Base-by-base conservation (phyloP, 2,888 invertebrate genomes). In the Chydorus sphaericus region DNA sequence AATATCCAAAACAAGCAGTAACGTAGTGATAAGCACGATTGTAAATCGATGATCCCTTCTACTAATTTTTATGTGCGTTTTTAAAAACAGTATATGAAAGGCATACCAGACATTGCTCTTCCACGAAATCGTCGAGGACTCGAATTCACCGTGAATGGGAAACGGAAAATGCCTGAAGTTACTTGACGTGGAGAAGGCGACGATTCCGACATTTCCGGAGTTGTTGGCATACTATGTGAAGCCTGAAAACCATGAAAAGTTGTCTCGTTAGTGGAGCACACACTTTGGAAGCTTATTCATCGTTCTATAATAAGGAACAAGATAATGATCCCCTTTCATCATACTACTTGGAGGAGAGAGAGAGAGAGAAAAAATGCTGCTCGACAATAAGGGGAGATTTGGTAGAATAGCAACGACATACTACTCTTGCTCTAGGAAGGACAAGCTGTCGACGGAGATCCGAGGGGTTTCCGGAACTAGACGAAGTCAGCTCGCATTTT, bases 181-280 rank as follows among this genome's bases (percentile, higher is more conserved):
- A 23, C 28, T 16, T 30, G 54, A 26, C 48, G 30, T 18, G 55
- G 48, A 8, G 55, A 55, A 18, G 55, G 36, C 26, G 49, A 49
- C 4, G 55, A 20, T 49, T 55, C 55, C 4, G 55, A 55, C 14
- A 33, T 55, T 33, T 55, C 55, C 16, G 55, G 55, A 31, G 55
- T 55, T 10, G 55, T 48, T 37, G 52, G 52, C 26, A 36, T 52
- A 20, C 52, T 52, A 20, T 33, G 36, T 3, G 52, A 52, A 8
- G 36, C 52, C 52, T 52, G 30, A 31, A 2, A 50, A 11, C 14
- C 20, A 11, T 20, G 16, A 44, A 7, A 44, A 44, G 8, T 16
- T 18, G 18, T 16, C 16, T n/a, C n/a, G n/a, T n/a, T n/a, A n/a
- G n/a, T n/a, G n/a, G n/a, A n/a, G n/a, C n/a, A n/a, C n/a, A n/a